phyloP scores from a whole-genome alignment of 2,797 vertebrate species.

The Chelonia mydas region DNA sequence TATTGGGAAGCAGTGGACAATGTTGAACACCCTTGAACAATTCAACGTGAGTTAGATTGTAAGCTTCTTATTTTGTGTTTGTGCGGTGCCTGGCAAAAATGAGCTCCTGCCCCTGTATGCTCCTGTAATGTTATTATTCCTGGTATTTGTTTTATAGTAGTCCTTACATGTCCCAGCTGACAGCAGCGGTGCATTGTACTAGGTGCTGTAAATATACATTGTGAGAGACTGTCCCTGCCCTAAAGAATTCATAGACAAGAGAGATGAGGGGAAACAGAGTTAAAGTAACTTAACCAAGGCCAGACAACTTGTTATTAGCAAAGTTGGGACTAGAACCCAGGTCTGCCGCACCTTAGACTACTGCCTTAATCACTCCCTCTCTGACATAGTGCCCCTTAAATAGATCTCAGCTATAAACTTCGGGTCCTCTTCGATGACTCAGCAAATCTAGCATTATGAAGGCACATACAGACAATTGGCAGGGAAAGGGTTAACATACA shows the following conservation, averaged over 20 bases:
- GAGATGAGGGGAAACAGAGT: rapidly evolving
- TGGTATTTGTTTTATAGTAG: neutral
- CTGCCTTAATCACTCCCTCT: neutral
- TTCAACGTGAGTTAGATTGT: neutral
- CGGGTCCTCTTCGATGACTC: neutral
- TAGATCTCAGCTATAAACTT: neutral
- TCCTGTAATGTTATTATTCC: neutral
- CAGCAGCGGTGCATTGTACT: no score
- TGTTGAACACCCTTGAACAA: neutral
- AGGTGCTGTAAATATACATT: rapidly evolving
- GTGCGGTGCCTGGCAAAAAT: neutral
- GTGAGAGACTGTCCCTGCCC: neutral
- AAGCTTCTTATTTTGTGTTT: neutral
- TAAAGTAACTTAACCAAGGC: neutral
- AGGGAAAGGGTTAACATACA: neutral
- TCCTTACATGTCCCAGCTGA: neutral
- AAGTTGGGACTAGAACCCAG: neutral
- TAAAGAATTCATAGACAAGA: rapidly evolving
- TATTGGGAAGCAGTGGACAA: neutral
- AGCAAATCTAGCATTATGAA: neutral
- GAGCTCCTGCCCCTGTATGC: neutral
- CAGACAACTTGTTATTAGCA: neutral
- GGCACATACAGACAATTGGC: neutral
- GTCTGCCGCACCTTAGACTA: neutral
- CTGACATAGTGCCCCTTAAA: no score